These are phyloP conservation scores for Amblyteles armatorius DNA, from an alignment of 2,888 invertebrate genomes.

Conservation along the genomic window DNA sequence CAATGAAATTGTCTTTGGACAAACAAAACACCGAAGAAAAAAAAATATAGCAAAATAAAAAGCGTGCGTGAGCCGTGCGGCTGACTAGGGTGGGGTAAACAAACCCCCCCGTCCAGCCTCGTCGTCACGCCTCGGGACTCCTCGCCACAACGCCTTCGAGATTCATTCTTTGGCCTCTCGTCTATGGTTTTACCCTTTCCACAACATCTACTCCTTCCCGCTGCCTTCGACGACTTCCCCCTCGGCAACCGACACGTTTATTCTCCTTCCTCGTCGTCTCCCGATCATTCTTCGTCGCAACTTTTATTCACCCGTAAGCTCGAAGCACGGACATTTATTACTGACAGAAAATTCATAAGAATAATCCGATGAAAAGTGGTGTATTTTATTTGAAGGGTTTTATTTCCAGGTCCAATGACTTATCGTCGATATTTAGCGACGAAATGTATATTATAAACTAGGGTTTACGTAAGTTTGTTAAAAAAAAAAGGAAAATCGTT, in stretches of 20 bases:
- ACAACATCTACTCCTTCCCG: slow-evolving; percentile 31
- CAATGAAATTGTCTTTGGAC: slow-evolving; percentile 12
- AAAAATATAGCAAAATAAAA: not conserved
- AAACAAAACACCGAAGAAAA: slow-evolving; percentile 16
- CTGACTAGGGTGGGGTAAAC: slow-evolving; percentile 47
- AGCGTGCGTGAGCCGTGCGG: not conserved
- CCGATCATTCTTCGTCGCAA: not conserved
- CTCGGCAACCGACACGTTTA: not conserved
- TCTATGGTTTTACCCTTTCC: slow-evolving; percentile 56
- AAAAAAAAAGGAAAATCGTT: no score
- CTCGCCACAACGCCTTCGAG: slow-evolving; percentile 56
- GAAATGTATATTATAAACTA: no score
- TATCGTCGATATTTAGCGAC: no score
- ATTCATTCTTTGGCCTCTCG: slow-evolving; percentile 49
- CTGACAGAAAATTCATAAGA: no score
- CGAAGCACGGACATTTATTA: not conserved
- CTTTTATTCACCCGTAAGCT: slow-evolving; percentile 2
- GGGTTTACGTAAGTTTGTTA: no score
- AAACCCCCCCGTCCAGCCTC: slow-evolving; percentile 52
- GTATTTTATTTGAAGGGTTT: no score
- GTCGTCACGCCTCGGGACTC: slow-evolving; percentile 61
- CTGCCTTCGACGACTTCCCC: slow-evolving; percentile 2
- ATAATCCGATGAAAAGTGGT: no score
- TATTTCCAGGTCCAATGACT: no score
- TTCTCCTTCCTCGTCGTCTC: slow-evolving; percentile 6